phyloP scores from a whole-genome alignment of 2,888 invertebrate species.

The Agrochola lychnidis region DNA sequence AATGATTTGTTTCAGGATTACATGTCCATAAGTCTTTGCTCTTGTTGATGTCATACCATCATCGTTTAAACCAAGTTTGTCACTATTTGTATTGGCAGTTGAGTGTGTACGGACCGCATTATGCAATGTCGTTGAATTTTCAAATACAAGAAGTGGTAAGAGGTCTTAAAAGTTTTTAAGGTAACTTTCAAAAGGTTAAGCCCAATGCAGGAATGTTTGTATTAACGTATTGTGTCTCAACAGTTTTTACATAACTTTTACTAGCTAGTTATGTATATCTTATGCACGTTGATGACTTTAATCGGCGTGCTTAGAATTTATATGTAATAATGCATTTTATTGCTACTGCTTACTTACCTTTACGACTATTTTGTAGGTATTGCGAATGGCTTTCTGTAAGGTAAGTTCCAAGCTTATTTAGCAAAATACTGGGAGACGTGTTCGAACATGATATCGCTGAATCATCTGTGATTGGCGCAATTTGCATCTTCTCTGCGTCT shows the following conservation, averaged over 20 bases:
- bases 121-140: slow-evolving; percentile 53
- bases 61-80: slow-evolving; percentile 20
- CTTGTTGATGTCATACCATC: slow-evolving; percentile 7
- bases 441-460: slow-evolving; percentile 52
- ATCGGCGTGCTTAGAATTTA: slow-evolving; percentile 26
- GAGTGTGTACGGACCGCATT: slow-evolving; percentile 57
- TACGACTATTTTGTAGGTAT: slow-evolving; percentile 14
- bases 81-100: slow-evolving; percentile 65
- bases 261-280: slow-evolving; percentile 19
- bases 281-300: slow-evolving; percentile 22
- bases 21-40: slow-evolving; percentile 9
- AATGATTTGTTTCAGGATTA: background rate
- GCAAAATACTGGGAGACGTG: slow-evolving; percentile 6
- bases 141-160: slow-evolving; percentile 23
- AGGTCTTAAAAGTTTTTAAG: slow-evolving; percentile 34
- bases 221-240: slow-evolving; percentile 2
- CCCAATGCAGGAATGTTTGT: slow-evolving; percentile 37
- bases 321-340: slow-evolving; percentile 21
- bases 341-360: slow-evolving; percentile 16
- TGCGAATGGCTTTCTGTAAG: slow-evolving; percentile 17
- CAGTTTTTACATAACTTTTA: slow-evolving; percentile 48
- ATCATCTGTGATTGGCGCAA: slow-evolving; percentile 63
- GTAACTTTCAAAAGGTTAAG: slow-evolving; percentile 38
- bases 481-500: slow-evolving; percentile 63
- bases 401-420: slow-evolving; percentile 35